Base-by-base conservation (phyloP, 2,797 vertebrate genomes). In the Clarias platycephalus region DNA sequence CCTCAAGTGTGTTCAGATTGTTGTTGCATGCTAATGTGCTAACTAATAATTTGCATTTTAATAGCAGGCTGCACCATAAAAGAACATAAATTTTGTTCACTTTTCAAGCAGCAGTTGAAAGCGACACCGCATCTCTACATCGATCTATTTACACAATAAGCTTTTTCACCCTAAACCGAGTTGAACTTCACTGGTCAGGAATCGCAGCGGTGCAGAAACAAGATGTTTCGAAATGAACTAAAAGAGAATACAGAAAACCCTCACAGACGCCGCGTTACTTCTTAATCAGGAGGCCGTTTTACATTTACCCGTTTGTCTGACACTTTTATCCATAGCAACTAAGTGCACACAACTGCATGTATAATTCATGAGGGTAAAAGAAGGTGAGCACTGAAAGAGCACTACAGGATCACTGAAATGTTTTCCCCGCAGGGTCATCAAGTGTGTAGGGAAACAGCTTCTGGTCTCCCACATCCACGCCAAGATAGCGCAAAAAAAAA, bases 331-430 rank as follows among this genome's bases (percentile, higher is more conserved):
- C 28, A 86, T 75, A 49, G 55, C 20, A 53, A 81, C 79, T 67
- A 85, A 76, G 83, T 78, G 74, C 84, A 55, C 81, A 85, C 77
- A 80, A 84, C 83, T 71, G 80, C 75, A 66, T 86, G 86, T 68
- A 84, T 86, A 78, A 88, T 88, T 89, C 87, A 86, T 87, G 64
- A 80, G 62, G 68, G 40, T 68, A 49, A 80, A 67, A 68, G 67
- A 70, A 40, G 53, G 72, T 66, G 82, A 49, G 84, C 53, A 40
- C 58, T 75, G 60, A 63, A 71, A 84, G 64, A 81, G 77, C 80
- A 60, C 82, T 67, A 57, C 68, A 85, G n/a, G 24, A 84, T 85
- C 86, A 82, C 82, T 84, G 80, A 84, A 81, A 84, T 71, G 72
- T 82, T 81, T 87, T 83, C 40, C 77, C 62, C 64, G 71, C 77